phyloP scores from a whole-genome alignment of 2,888 invertebrate species.

The Chrysomela aeneicollis region DNA sequence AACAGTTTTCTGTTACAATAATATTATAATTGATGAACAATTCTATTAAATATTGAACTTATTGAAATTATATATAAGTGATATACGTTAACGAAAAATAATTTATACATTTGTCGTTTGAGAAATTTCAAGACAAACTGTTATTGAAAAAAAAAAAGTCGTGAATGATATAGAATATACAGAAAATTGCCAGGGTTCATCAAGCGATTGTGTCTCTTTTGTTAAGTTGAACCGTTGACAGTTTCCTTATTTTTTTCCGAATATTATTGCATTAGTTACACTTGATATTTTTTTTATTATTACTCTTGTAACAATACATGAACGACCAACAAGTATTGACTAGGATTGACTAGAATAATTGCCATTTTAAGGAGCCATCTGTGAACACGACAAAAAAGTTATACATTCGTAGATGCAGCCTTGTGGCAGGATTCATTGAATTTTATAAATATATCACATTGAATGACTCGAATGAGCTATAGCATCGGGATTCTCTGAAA shows the following conservation, averaged over 20 bases:
- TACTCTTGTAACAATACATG: constrained; percentile 48
- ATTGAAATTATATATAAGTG: too few relatives aligned
- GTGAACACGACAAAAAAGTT: constrained; percentile 44
- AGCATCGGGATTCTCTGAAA: constrained; percentile 29
- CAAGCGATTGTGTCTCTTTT: constrained; percentile 58
- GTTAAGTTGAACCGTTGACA: constrained; percentile 35
- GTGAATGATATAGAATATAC: not conserved
- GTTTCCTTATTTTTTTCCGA: constrained; percentile 12
- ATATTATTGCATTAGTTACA: constrained; percentile 54
- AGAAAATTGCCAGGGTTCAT: constrained; percentile 18
- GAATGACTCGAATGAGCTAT: constrained; percentile 48
- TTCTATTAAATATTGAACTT: too few relatives aligned
- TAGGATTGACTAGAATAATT: constrained; percentile 37
- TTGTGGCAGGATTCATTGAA: constrained; percentile 51
- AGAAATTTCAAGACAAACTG: constrained; percentile 7
- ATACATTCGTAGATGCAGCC: constrained; percentile 44
- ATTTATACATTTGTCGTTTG: too few relatives aligned
- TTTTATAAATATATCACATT: constrained; percentile 54
- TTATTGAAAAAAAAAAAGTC: not conserved
- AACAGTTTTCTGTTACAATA: too few relatives aligned
- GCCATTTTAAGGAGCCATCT: constrained; percentile 54
- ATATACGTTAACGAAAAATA: too few relatives aligned
- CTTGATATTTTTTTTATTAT: constrained; percentile 55
- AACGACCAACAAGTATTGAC: constrained; percentile 39
- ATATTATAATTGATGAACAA: too few relatives aligned